Conservation (phyloP, 1,140 invertebrate genomes). For the Magallana gigas region DNA sequence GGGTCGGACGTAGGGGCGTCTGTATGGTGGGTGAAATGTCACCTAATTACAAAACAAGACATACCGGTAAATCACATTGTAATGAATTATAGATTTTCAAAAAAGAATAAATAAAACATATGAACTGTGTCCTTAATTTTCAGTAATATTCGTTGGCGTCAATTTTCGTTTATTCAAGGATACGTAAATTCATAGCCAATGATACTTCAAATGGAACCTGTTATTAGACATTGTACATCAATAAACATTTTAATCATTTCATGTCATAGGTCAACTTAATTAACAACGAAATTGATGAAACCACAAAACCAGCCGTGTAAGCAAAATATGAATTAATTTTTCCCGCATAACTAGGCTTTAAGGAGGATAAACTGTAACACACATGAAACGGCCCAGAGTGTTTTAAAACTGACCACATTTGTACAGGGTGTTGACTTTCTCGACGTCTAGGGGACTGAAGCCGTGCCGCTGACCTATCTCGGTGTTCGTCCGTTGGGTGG, state of each 20-base stretch:
- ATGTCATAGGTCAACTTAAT: no score
- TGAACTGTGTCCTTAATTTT: not conserved
- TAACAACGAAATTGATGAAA: no score
- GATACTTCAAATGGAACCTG: not conserved
- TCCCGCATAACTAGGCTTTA: no score
- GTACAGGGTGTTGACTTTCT: conserved; percentile 74
- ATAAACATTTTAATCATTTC: no score
- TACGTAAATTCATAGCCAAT: not conserved
- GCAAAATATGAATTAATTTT: no score
- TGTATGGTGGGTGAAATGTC: not conserved
- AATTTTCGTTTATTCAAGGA: no score
- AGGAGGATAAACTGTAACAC: no score
- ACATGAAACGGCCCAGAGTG: not conserved
- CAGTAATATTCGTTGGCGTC: not conserved
- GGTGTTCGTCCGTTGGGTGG: conserved; percentile 63
- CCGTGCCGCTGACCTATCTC: conserved; percentile 74
- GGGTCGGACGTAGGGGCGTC: not conserved
- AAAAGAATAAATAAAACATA: not conserved
- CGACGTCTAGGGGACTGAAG: conserved; percentile 71
- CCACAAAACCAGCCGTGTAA: no score
- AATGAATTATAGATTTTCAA: not conserved
- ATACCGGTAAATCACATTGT: no score
- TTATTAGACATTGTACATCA: no score
- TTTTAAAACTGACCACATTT: conserved; percentile 65
- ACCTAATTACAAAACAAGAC: not conserved